Evolutionary conservation across 2,113 vertebrate genomes (phyloP), one percentile per base, ranked within the genome.

Genomic region (Phoenicopterus ruber): DNA sequence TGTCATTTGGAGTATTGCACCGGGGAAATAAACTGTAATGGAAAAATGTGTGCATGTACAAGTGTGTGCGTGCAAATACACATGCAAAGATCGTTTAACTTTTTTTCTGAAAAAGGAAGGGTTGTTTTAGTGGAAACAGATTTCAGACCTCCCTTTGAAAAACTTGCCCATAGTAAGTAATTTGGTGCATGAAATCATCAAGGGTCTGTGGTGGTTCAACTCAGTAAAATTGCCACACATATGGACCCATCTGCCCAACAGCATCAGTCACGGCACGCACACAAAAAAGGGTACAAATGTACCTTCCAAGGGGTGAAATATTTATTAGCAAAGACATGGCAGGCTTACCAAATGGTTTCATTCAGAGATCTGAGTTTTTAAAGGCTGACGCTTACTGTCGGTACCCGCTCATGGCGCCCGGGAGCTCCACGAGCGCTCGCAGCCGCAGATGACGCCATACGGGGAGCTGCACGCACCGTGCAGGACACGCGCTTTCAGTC

Each of bases 381-480:
- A 59, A 86, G 69, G 16, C 11, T 32, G 21, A 29, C 17, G 1
- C 38, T 76, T 14, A 26, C 6, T 32, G 44, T 34, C 31, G 22
- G 46, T 19, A 52, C 19, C 29, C 61, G 8, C n/a, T 26, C 42
- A 5, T 13, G 21, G 28, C 32, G 55, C 46, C 78, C 38, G 19
- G 42, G 19, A 54, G 6, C 21, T 73, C 46, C 25, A 5, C 1
- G 4, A 54, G 61, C 1, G 0, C 69, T 61, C 72, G 4, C 29
- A 26, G 63, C 17, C 58, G 1, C 11, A n/a, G 36, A 5, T 36
- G 40, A 17, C 63, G n/a, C 25, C 1, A 0, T 26, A 2, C 2
- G 34, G 32, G 82, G 36, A 90, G 62, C 59, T 21, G 49, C 69
- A 67, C 28, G 17, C 22, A 6, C 17, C 3, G 0, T 20, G 74